Base-by-base conservation (phyloP, 1,140 invertebrate genomes). In the Papilio dardanus region DNA sequence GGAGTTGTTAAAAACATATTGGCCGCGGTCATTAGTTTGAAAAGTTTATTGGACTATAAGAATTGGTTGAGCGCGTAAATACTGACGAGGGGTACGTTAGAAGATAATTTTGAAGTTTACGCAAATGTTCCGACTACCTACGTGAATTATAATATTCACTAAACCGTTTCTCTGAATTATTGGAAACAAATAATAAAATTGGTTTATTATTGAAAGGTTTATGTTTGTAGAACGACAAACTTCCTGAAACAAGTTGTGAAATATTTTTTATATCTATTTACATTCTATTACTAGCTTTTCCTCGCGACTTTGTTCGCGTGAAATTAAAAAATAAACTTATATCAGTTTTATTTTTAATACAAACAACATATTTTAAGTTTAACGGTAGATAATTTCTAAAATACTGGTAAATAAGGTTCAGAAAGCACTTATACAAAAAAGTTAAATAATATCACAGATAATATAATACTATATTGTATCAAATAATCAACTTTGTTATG, bases 1-100 rank as follows among this genome's bases (percentile, higher is more conserved):
- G 46, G 71, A 73, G 46, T 50, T 73, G 71, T 73, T 73, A 73
- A 73, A 73, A 73, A 73, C 71, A 30, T 73, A 73, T 73, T 73
- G 46, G 71, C 30, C 50, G n/a, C 35, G 24, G 71, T 73, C 71
- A 35, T 73, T 73, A 73, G 46, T 73, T 73, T 73, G 42, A 33
- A n/a, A 73, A 73, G 24, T 73, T 73, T 73, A 73, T 73, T 50
- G 71, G 33, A 58, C 46, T 58, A 58, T 54, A 58, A 73, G 71
- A 42, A 71, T 50, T 54, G 69, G 69, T 71, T 54, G 71, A 31
- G 46, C 31, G 19, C 42, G 42, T 73, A 58, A 73, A 73, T 73
- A n/a, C 71, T 35, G 46, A 73, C 28, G 35, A 58, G 71, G 69
- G 40, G 31, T 73, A 54, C 71, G 33, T 73, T 58, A 35, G 71